Evolutionary conservation across 2,888 invertebrate genomes (phyloP).

Genomic region (Harpalus rufipes): DNA sequence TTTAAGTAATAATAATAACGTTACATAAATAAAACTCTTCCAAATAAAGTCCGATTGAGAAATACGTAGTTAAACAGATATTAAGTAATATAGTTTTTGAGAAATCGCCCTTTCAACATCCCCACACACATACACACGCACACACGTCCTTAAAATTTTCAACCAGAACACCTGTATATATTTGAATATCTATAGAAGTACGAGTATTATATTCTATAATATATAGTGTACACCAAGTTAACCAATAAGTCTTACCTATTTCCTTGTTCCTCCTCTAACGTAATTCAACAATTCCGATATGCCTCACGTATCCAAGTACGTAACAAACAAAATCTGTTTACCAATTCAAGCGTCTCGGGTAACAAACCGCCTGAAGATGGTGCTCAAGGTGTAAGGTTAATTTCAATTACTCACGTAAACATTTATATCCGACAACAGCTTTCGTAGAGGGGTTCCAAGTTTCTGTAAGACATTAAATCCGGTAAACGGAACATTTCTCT

Average conservation of each 20-base stretch:
- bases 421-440: slow-evolving; percentile 13
- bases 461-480: not conserved
- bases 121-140: too few relatives aligned
- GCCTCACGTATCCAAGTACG: not conserved
- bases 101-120: too few relatives aligned
- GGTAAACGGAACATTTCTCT: not conserved
- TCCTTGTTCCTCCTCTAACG: not conserved
- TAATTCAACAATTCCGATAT: not conserved
- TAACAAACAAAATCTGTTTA: slow-evolving; percentile 21
- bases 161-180: too few relatives aligned
- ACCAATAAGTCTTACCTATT: not conserved
- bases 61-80: too few relatives aligned
- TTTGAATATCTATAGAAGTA: too few relatives aligned
- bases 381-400: slow-evolving; percentile 35
- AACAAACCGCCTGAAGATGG: slow-evolving; percentile 30
- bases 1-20: too few relatives aligned
- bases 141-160: too few relatives aligned
- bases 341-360: slow-evolving; percentile 5
- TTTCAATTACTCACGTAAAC: slow-evolving; percentile 43
- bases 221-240: too few relatives aligned
- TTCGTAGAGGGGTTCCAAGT: not conserved
- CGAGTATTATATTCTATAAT: too few relatives aligned
- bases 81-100: too few relatives aligned
- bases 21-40: too few relatives aligned
- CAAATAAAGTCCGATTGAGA: too few relatives aligned